These are phyloP conservation scores for Micronisus gabar DNA, from an alignment of 2,113 vertebrate genomes.

Conservation along the genomic window DNA sequence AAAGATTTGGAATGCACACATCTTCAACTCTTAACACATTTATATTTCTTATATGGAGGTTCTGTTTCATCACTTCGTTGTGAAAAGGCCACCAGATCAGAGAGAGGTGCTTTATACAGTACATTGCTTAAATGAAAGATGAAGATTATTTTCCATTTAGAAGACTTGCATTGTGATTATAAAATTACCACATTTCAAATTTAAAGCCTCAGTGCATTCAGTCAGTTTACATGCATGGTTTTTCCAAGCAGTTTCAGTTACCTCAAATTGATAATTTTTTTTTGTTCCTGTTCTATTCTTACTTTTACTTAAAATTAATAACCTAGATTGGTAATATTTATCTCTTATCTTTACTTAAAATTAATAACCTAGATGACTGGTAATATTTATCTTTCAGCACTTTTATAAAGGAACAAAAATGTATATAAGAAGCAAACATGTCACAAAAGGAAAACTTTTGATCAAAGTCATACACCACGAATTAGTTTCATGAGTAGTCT, in stretches of 20 bases:
- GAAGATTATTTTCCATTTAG: background rate
- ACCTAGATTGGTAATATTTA: background rate
- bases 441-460: background rate
- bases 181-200: background rate
- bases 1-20: background rate
- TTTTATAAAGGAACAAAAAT: background rate
- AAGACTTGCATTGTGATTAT: background rate
- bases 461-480: background rate
- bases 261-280: background rate
- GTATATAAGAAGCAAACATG: background rate
- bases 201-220: background rate
- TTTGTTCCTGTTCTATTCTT: background rate
- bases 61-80: background rate
- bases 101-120: background rate
- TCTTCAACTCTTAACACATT: background rate
- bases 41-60: background rate
- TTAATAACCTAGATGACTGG: background rate
- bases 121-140: background rate
- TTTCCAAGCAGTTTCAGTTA: background rate
- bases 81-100: background rate
- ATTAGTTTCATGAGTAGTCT: background rate
- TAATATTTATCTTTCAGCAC: background rate
- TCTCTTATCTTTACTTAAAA: background rate
- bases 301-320: background rate
- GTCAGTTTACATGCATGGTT: fast-evolving